Base-by-base conservation (phyloP, 2,888 invertebrate genomes). In the Ceratothoa steindachneri region DNA sequence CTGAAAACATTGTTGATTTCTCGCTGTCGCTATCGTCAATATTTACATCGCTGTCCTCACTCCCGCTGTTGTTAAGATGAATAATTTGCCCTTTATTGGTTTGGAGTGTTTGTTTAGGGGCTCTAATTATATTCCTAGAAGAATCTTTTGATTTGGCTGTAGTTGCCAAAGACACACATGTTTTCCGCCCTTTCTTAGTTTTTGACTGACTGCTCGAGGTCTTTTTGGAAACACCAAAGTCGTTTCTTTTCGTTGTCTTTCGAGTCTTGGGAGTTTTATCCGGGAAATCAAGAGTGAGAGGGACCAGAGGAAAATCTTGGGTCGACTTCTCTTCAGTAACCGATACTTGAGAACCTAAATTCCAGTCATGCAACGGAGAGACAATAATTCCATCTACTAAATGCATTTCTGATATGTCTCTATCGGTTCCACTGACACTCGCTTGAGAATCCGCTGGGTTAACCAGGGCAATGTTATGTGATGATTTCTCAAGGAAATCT, bases 11-110 rank as follows among this genome's bases (percentile, higher is more conserved):
- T 5, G 5, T 5, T 15, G 41, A 41, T 22, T 67, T 4, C 12
- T 77, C 77, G 31, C 72, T 71, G 68, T 74, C 77, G 65, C 73
- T 77, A 1, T 71, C 65, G 69, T 77, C 77, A 74, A 77, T 77
- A 69, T 77, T 73, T 24, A 77, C 77, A 66, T 77, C 77, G 71
- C 77, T 77, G n/a, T 74, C 71, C 30, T 76, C 73, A 60, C 51
- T 41, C 19, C 55, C 73, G 53, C 71, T 66, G 64, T 77, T 77
- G n/a, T 71, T 64, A 12, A 77, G 27, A 31, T 72, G 77, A n/a
- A 77, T 73, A 52, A 77, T 72, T 41, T 77, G 77, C 5, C 77
- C 77, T 30, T 67, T 51, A 3, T 69, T 22, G 2, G 30, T 22
- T 27, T 64, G 64, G n/a, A 65, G 9, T 27, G 66, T n/a, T n/a